Evolutionary conservation across 2,888 invertebrate genomes (phyloP), one percentile per base, ranked within the genome.

Genomic region (Pocota personata): DNA sequence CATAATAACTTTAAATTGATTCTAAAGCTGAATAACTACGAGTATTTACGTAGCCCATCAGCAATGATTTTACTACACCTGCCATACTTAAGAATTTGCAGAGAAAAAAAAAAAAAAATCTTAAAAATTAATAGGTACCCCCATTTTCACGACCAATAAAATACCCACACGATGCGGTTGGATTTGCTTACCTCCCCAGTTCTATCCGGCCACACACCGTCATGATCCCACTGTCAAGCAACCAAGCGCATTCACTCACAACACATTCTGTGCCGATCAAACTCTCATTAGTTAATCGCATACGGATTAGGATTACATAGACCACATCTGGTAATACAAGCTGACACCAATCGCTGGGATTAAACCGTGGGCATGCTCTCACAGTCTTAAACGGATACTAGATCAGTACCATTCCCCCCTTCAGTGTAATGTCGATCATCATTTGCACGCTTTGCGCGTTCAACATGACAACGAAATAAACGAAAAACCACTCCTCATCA

Each of bases 381-480:
- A 80, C 78, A 83, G 83, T 78, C 40, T 52, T 48, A 19, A 27
- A 14, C 64, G 37, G 10, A 75, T 40, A 48, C 57, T 32, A 24
- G 35, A 67, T 67, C 60, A 37, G 43, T n/a, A n/a, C 10, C 6
- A 16, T 6, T 1, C 55, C 7, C 46, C 3, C 50, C 24, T 14
- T n/a, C 52, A 60, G 50, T 67, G 60, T 77, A 14, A 76, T 72
- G 76, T 82, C 86, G 80, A 86, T 80, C 82, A 86, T 76, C 86
- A 80, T 86, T 82, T 82, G 86, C 76, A 82, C 76, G 86, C 64
- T 82, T 71, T 48, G 66, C 35, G 35, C 46, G 80, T 72, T 64
- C 66, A 67, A 71, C 80, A 80, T 66, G 79, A 79, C 64, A 71
- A 55, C 79, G n/a, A 58, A 40, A 37, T 64, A 58, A 37, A 35